Evolutionary conservation across 2,113 vertebrate species (phyloP).

Genomic region (Erythrolamprus reginae): DNA sequence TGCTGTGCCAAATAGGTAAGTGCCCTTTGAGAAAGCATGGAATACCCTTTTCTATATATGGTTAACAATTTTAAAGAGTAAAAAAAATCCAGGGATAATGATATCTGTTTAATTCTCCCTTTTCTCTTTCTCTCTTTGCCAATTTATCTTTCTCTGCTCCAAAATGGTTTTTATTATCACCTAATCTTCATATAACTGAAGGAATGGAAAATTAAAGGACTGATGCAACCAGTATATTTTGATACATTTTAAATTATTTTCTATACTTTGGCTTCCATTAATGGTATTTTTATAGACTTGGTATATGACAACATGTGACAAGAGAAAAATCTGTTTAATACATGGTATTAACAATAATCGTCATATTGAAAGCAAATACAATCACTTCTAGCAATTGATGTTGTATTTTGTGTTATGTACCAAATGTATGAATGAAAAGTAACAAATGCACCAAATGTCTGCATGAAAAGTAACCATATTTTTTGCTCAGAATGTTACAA

Average conservation of each 20-base stretch:
- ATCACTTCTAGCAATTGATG: neutral
- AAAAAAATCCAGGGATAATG: neutral
- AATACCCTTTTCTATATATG: neutral
- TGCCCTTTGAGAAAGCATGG: neutral
- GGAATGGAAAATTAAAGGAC: neutral
- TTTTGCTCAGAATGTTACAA: neutral
- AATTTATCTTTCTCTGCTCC: neutral
- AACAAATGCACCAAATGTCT: too few relatives aligned
- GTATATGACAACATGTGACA: neutral
- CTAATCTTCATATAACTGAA: neutral
- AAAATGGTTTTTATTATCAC: neutral
- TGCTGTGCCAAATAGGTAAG: neutral
- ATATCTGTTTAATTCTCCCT: neutral
- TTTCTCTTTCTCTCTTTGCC: neutral
- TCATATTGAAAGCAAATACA: neutral
- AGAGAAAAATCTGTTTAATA: neutral
- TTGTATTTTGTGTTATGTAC: neutral
- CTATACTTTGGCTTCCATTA: neutral
- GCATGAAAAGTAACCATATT: neutral
- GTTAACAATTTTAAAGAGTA: neutral
- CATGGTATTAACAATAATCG: neutral
- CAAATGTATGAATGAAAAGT: too few relatives aligned
- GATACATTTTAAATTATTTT: neutral
- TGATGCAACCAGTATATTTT: neutral
- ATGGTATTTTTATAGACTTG: neutral